phyloP scores from a whole-genome alignment of 2,888 invertebrate species.

The Thereva nobilitata region DNA sequence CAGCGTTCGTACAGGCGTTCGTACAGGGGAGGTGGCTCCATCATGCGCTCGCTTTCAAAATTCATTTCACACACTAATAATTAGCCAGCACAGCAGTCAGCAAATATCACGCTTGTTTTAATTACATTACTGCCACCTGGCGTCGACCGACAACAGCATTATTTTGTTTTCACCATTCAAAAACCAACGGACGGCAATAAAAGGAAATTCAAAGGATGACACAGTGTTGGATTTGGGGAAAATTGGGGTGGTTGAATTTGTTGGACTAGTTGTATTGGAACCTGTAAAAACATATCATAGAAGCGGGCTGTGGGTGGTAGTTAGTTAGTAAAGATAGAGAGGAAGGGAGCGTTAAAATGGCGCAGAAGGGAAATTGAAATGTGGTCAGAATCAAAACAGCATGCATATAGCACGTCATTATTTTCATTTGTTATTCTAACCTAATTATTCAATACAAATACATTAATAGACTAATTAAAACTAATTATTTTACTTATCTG shows the following conservation, averaged over 20 bases:
- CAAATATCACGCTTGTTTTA: conserved; percentile 31
- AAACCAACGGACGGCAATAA: too few relatives aligned
- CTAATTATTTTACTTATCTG: conserved; percentile 35
- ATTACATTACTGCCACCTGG: conserved; percentile 32
- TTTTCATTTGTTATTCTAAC: conserved; percentile 42
- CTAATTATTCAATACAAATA: conserved; percentile 42
- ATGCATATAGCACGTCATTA: conserved; percentile 34
- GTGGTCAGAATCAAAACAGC: conserved; percentile 18
- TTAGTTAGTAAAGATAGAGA: background rate
- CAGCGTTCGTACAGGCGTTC: too few relatives aligned
- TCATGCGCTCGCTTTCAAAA: conserved; percentile 4
- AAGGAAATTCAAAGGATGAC: too few relatives aligned
- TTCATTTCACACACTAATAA: conserved; percentile 26
- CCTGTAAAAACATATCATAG: too few relatives aligned
- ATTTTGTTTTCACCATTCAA: too few relatives aligned
- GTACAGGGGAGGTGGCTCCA: too few relatives aligned
- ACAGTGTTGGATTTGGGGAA: too few relatives aligned
- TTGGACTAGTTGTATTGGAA: too few relatives aligned
- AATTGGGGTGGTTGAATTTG: too few relatives aligned
- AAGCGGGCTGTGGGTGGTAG: background rate
- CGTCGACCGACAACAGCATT: background rate
- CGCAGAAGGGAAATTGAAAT: background rate
- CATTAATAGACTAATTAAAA: conserved; percentile 37
- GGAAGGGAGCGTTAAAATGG: background rate
- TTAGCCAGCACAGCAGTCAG: conserved; percentile 20